Conservation (phyloP, 2,888 invertebrate genomes). For the Dysmachus trigonus region DNA sequence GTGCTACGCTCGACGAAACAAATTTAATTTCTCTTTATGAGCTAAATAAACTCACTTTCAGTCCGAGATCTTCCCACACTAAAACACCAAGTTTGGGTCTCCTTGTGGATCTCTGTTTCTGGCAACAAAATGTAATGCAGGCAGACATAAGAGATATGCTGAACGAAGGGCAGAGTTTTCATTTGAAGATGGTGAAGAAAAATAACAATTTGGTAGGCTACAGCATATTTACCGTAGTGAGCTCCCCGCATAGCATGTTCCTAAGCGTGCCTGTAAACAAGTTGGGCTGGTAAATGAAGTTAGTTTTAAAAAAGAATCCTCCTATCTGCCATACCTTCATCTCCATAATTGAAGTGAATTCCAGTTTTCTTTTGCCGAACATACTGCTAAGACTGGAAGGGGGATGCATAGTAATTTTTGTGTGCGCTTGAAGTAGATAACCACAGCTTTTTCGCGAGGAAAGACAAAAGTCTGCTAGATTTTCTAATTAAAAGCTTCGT, state of each 20-base stretch:
- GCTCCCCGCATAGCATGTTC: neutral
- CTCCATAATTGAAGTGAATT: constrained; percentile 13
- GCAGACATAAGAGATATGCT: neutral
- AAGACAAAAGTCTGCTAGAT: neutral
- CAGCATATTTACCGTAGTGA: neutral
- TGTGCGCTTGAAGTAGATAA: neutral
- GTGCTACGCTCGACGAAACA: constrained; percentile 8
- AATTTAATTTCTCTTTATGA: constrained; percentile 35
- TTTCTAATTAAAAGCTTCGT: neutral
- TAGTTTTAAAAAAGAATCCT: constrained; percentile 1
- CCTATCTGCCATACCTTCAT: neutral
- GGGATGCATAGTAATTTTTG: neutral
- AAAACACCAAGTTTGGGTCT: constrained; percentile 12
- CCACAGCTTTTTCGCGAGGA: neutral
- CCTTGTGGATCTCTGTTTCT: neutral
- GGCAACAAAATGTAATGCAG: constrained; percentile 16
- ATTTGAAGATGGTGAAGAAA: constrained; percentile 14
- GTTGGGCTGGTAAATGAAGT: neutral
- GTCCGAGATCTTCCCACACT: neutral
- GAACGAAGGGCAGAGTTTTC: constrained; percentile 17
- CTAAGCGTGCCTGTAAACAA: constrained; percentile 7
- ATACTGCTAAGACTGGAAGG: neutral
- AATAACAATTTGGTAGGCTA: neutral
- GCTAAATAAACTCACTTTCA: constrained; percentile 14
- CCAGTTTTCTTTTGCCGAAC: neutral